Evolutionary conservation across 2,113 vertebrate genomes (phyloP).

Genomic region (Vireo altiloquus): DNA sequence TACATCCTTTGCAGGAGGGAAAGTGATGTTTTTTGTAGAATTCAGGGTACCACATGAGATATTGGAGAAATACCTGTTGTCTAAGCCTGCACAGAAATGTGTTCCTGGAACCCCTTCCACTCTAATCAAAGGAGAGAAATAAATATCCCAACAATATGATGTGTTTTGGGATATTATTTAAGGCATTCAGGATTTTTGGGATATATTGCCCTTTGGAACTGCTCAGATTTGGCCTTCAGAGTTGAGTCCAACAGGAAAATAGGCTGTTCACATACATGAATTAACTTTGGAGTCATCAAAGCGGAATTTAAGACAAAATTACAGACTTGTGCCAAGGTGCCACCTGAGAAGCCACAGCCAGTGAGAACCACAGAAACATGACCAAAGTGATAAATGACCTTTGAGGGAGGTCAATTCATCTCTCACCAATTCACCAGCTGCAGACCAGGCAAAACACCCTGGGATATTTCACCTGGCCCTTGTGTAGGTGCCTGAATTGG

Average conservation of each 20-base stretch:
- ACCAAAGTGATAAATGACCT: not conserved
- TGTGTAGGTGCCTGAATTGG: not conserved
- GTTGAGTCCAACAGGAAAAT: not conserved
- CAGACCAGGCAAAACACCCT: not conserved
- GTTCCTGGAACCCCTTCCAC: not conserved
- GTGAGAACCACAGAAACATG: fast-evolving
- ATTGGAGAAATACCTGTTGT: not conserved
- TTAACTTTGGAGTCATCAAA: not conserved
- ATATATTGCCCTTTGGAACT: not conserved
- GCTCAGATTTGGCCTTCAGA: not conserved
- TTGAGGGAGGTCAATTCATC: not conserved
- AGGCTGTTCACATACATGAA: not conserved
- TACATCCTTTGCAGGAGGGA: not conserved
- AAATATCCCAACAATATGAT: not conserved
- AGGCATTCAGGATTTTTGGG: not conserved
- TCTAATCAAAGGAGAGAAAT: not conserved
- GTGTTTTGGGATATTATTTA: not conserved
- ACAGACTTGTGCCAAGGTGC: fast-evolving
- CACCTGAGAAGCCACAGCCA: not conserved
- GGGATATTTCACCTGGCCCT: not conserved
- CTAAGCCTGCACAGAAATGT: not conserved
- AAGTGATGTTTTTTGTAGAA: not conserved
- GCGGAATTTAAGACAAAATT: not conserved
- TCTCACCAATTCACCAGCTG: not conserved
- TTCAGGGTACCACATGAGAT: too few species aligned